Conservation (phyloP, 2,113 vertebrate genomes). For the pig (Sus scrofa) region T2T-Sscrofa CM000819.6:15017501-15018000, state of each 20-base stretch:
- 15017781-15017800: neutral
- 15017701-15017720: neutral
- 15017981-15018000: too few relatives aligned
- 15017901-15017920: neutral
- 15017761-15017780: neutral
- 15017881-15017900: rapidly evolving
- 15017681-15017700: neutral
- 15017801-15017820: rapidly evolving
- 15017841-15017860: neutral
- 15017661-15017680: rapidly evolving
- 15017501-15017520: neutral
- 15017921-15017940: too few relatives aligned
- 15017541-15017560: neutral
- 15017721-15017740: neutral
- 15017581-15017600: neutral
- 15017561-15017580: neutral
- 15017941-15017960: too few relatives aligned
- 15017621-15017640: neutral
- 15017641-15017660: neutral
- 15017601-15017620: neutral
- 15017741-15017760: neutral
- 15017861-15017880: neutral
- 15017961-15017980: too few relatives aligned
- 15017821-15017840: neutral
- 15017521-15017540: neutral